Percentiles rank a stretch among this genome's conserved stretches.
These are phyloP conservation scores for Orthochromis malagaraziensis DNA, from an alignment of 2,113 vertebrate genomes.

Conservation along the genomic window DNA sequence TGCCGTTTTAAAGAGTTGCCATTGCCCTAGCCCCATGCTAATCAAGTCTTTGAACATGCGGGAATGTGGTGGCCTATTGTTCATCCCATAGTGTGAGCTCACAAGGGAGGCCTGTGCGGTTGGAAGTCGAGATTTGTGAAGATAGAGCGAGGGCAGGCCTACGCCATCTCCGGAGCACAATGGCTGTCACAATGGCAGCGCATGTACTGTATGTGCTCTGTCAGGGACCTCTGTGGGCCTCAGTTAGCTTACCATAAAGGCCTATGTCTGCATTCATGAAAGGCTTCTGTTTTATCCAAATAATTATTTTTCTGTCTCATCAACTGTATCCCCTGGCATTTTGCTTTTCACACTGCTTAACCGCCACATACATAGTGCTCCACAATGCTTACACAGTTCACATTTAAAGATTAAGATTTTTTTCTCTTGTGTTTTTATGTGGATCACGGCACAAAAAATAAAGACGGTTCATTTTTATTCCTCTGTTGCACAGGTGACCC, in stretches of 20 bases:
- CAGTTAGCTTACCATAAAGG: slow-evolving; percentile 29
- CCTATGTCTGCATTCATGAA: slow-evolving; percentile 29
- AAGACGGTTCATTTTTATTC: not conserved
- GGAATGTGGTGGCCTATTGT: slow-evolving; percentile 74
- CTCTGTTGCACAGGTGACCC: slow-evolving; percentile 54
- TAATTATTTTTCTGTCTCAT: slow-evolving; percentile 11
- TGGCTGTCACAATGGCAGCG: slow-evolving; percentile 65
- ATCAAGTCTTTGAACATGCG: slow-evolving; percentile 69
- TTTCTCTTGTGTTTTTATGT: not conserved
- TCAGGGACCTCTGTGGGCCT: slow-evolving; percentile 45
- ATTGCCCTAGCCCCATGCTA: slow-evolving; percentile 56
- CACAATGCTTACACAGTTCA: not conserved
- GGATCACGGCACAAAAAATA: not conserved
- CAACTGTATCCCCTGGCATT: not conserved
- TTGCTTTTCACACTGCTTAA: not conserved
- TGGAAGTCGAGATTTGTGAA: slow-evolving; percentile 65
- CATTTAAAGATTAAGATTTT: rapidly evolving
- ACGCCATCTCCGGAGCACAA: slow-evolving; percentile 75
- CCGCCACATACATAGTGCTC: not conserved
- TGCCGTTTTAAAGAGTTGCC: slow-evolving; percentile 65
- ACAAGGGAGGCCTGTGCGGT: slow-evolving; percentile 70
- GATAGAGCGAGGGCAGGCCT: slow-evolving; percentile 74
- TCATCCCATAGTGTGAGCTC: slow-evolving; percentile 65
- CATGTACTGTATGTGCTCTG: slow-evolving; percentile 63
- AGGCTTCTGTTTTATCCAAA: slow-evolving; percentile 22